phyloP scores from a whole-genome alignment of 2,797 vertebrate species.

The Anolis apletophallus region DNA sequence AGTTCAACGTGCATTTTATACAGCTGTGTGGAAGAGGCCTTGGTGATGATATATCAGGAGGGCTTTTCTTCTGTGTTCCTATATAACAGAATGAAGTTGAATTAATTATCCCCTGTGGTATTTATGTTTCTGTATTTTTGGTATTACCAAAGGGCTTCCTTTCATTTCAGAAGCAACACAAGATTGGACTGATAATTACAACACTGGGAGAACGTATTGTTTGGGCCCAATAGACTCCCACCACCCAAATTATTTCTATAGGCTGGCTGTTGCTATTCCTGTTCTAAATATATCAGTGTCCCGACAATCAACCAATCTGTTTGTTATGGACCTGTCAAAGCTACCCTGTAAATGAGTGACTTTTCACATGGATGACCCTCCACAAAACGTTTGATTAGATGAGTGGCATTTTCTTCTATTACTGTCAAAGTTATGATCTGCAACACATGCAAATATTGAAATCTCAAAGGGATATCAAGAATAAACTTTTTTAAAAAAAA shows the following conservation, averaged over 20 bases:
- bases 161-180: neutral
- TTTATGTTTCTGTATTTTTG: too few relatives aligned
- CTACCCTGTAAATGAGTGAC: neutral
- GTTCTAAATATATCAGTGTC: neutral
- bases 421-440: slow-evolving; percentile 7
- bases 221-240: neutral
- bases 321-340: neutral
- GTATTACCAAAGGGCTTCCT: neutral
- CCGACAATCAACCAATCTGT: neutral
- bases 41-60: too few relatives aligned
- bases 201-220: neutral
- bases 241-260: neutral
- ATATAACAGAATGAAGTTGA: too few relatives aligned
- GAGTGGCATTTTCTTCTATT: neutral
- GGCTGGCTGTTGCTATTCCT: neutral
- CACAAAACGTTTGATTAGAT: neutral
- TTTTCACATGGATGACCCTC: slow-evolving; percentile 9
- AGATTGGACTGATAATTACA: neutral
- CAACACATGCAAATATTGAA: neutral
- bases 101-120: too few relatives aligned
- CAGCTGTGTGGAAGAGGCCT: too few relatives aligned
- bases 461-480: slow-evolving; percentile 16
- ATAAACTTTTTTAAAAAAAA: neutral
- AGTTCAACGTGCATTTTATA: too few relatives aligned
- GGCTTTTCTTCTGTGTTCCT: too few relatives aligned